Percentiles rank a stretch among this genome's conserved stretches.
These are phyloP conservation scores for Ceyx margarethae DNA, from an alignment of 2,113 vertebrate species.

Conservation along the genomic window DNA sequence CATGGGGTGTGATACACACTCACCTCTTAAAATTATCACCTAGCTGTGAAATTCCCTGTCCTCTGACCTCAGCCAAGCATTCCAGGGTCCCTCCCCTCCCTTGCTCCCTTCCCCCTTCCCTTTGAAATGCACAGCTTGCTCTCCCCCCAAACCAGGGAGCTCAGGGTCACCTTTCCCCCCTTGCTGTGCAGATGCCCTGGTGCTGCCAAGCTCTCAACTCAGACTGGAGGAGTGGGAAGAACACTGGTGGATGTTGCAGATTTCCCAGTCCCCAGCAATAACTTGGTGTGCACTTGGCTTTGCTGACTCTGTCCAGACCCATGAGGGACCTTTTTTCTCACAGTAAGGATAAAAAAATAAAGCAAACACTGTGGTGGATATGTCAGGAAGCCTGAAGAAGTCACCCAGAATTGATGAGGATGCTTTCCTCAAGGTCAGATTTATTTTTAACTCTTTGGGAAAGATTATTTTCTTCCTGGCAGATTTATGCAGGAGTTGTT, in stretches of 20 bases:
- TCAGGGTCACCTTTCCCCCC: neutral
- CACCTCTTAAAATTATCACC: neutral
- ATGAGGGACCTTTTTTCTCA: neutral
- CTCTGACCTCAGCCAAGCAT: neutral
- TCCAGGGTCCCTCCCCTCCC: neutral
- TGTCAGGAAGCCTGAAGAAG: neutral
- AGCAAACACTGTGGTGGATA: neutral
- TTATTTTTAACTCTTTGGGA: neutral
- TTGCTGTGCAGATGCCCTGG: rapidly evolving
- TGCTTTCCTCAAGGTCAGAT: neutral
- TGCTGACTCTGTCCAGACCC: neutral
- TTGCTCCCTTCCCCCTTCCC: neutral
- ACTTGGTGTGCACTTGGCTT: neutral
- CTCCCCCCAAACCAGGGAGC: neutral
- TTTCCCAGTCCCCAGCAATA: neutral
- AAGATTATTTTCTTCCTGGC: neutral
- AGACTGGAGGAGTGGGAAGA: neutral
- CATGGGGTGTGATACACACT: neutral
- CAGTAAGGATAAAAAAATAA: neutral
- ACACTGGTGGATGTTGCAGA: neutral
- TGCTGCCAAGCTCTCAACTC: neutral
- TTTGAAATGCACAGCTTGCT: neutral
- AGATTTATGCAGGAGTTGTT: neutral
- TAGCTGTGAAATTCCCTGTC: slow-evolving; percentile 17
- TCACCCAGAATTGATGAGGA: neutral